These are phyloP conservation scores for Gymnoscelis rufifasciata DNA, from an alignment of 2,888 invertebrate species.

Conservation along the genomic window DNA sequence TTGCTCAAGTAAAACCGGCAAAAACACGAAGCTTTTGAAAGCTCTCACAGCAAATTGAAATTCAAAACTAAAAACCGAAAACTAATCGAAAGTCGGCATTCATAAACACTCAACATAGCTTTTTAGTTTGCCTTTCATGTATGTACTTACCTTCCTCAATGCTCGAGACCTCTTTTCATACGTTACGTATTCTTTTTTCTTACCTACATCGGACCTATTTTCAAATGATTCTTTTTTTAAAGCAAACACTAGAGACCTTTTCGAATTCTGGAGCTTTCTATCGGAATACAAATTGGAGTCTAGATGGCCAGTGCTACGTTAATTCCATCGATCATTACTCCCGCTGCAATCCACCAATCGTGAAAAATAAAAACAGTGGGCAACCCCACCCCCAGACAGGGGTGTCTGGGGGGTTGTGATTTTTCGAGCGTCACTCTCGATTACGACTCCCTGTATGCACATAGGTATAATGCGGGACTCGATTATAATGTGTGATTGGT, in stretches of 20 bases:
- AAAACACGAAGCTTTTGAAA: slow-evolving; percentile 1
- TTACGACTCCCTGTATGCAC: slow-evolving; percentile 30
- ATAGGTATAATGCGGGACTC: slow-evolving; percentile 26
- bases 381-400: slow-evolving; percentile 59
- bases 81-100: slow-evolving; percentile 9
- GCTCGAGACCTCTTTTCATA: slow-evolving; percentile 13
- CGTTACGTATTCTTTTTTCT: slow-evolving; percentile 8
- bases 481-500: slow-evolving; percentile 27
- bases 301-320: slow-evolving; percentile 65
- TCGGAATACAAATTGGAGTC: slow-evolving; percentile 52
- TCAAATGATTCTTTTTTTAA: slow-evolving; percentile 9
- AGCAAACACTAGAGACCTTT: slow-evolving; percentile 13
- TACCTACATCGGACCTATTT: slow-evolving; percentile 17
- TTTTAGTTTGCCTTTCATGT: slow-evolving; percentile 9
- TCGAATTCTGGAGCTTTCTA: slow-evolving; percentile 6
- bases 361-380: slow-evolving; percentile 72
- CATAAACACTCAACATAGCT: slow-evolving; percentile 9
- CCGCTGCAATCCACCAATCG: slow-evolving; percentile 77
- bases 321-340: slow-evolving; percentile 79
- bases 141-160: slow-evolving; percentile 8
- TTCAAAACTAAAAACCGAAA: slow-evolving; percentile 11
- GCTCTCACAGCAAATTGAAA: slow-evolving; percentile 1
- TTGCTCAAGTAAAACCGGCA: neutral
- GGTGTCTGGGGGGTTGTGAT: slow-evolving; percentile 56
- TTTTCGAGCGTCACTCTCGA: slow-evolving; percentile 71